Evolutionary conservation across 2,888 invertebrate genomes (phyloP).

Genomic region (Drosophila putrida): DNA sequence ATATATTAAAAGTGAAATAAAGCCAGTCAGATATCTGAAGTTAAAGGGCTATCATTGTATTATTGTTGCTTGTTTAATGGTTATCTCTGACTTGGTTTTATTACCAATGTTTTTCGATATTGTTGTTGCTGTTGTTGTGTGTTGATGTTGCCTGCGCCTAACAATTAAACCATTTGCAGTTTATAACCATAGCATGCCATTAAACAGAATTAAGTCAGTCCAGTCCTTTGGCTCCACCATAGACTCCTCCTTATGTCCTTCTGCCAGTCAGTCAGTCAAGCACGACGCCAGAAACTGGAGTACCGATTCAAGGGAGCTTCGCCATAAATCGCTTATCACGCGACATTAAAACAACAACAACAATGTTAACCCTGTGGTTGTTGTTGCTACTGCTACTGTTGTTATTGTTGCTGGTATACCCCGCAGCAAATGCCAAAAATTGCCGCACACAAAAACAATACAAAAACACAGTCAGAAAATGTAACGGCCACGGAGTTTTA

Average conservation of each 20-base stretch:
- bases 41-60: constrained; percentile 21
- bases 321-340: constrained; percentile 81
- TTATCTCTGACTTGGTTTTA: constrained; percentile 42
- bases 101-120: constrained; percentile 43
- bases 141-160: constrained; percentile 42
- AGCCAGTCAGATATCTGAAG: not conserved
- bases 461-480: constrained; percentile 61
- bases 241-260: not conserved
- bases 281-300: constrained; percentile 70
- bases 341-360: constrained; percentile 77
- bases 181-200: constrained; percentile 78
- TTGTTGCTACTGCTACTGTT: constrained; percentile 30
- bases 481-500: constrained; percentile 78
- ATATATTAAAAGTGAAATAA: not conserved
- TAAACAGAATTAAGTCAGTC: constrained; percentile 77
- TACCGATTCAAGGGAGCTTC: constrained; percentile 74
- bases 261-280: constrained; percentile 64
- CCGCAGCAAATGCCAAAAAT: constrained; percentile 79
- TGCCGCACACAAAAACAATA: constrained; percentile 79
- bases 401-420: constrained; percentile 51
- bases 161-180: constrained; percentile 79
- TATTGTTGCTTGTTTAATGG: constrained; percentile 12
- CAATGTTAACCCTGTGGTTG: constrained; percentile 33
- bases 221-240: constrained; percentile 15
- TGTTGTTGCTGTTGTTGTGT: constrained; percentile 26